Base-by-base conservation (phyloP, 2,797 vertebrate species). In the Phrynocephalus forsythii region DNA sequence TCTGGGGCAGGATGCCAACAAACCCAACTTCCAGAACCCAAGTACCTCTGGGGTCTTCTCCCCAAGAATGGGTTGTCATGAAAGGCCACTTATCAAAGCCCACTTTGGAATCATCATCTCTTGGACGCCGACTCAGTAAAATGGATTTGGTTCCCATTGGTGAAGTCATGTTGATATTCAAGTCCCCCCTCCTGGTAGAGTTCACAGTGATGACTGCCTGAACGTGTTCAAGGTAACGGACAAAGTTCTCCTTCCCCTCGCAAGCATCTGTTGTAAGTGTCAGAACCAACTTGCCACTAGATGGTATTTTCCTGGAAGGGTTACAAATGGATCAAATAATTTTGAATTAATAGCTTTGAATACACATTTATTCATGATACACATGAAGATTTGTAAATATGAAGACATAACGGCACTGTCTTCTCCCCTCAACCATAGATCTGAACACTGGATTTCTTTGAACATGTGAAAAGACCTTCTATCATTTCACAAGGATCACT, bases 81-180 rank as follows among this genome's bases (percentile, higher is more conserved):
- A 99, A 99, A 94, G 99, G 99, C 99, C 99, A 99, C 92, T 99
- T 99, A 97, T 99, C 99, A 86, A 99, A 99, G 93, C 99, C 99
- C 95, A 99, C 99, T 94, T 99, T 99, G 95, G 98, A 95, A 95
- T 99, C 99, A 0, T 99, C 97, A 66, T 99, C 99, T 13, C 99
- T 97, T 2, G 99, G 99, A 69, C 99, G 97, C 48, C 98, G 97
- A 95, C 99, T 99, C 93, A 99, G 97, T 92, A 99, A 95, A 90
- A 99, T 99, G 94, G 99, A 99, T 95, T 99, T 99, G 28, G 99
- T 99, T 90, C 98, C 99, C 98, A 98, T 99, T 0, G 99, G 99
- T 0, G 99, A 99, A 52, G 99, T 99, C 98, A 99, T 98, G 96
- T 99, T 99, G 96, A 99, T 96, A 95, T 98, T 99, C 91, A 99